Conservation (phyloP, 1,140 invertebrate species). For the Bradynema listronoti region DNA sequence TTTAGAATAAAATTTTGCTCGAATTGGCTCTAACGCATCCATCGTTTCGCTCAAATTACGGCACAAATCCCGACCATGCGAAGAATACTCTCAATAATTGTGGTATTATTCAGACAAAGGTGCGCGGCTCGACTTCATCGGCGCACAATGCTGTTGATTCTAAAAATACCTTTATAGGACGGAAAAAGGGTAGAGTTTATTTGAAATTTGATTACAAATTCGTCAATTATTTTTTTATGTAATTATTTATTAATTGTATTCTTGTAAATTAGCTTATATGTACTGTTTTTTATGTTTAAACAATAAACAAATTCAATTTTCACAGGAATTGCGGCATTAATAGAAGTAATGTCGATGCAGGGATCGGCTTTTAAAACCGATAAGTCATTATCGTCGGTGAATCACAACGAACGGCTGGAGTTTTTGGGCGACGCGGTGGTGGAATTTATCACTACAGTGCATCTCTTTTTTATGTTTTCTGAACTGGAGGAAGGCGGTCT, state of each 20-base stretch:
- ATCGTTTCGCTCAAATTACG: conserved; percentile 68
- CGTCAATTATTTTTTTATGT: conserved; percentile 23
- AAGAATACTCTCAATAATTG: conserved; percentile 92
- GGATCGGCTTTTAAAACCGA: conserved; percentile 29
- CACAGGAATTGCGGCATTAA: conserved; percentile 83
- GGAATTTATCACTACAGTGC: conserved; percentile 80
- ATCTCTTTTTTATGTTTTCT: conserved; percentile 93
- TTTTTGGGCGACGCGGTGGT: conserved; percentile 96
- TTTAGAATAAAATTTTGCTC: conserved; percentile 77
- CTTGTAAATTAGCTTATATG: too few species aligned
- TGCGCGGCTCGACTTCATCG: too few species aligned
- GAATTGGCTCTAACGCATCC: conserved; percentile 91
- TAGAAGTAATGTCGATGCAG: conserved; percentile 81
- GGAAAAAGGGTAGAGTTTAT: conserved; percentile 22
- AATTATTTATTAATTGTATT: too few species aligned
- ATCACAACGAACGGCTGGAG: conserved; percentile 60
- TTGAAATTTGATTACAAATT: neutral
- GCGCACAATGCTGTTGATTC: conserved; percentile 11
- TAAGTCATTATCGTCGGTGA: conserved; percentile 19
- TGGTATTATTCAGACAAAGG: conserved; percentile 62
- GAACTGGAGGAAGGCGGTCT: conserved; percentile 91
- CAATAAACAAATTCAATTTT: neutral
- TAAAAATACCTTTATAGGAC: neutral
- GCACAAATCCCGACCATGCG: conserved; percentile 64
- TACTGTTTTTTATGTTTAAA: neutral